Conservation (phyloP, 2,888 invertebrate species). For the Ommatoiulus sabulosus region DNA sequence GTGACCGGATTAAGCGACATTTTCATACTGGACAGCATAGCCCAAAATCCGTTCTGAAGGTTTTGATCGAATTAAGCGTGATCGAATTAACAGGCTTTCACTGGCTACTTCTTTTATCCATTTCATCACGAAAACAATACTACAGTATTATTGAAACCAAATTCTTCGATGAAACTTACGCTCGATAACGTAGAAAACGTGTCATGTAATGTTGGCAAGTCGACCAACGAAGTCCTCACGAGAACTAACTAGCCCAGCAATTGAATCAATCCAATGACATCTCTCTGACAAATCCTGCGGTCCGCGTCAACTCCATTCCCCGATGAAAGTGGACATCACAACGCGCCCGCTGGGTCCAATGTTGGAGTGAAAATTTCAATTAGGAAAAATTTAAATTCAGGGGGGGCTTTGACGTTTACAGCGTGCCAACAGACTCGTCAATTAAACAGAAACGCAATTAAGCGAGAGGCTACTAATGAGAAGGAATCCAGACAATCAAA, state of each 20-base stretch:
- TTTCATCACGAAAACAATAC: too few species aligned
- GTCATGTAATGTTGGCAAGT: too few species aligned
- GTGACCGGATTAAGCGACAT: too few species aligned
- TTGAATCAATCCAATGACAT: neutral
- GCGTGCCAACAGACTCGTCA: neutral
- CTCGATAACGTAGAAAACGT: too few species aligned
- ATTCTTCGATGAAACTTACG: too few species aligned
- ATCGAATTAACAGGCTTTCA: too few species aligned
- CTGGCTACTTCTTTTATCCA: too few species aligned
- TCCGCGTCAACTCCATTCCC: neutral
- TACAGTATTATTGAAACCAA: too few species aligned
- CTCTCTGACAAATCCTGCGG: neutral
- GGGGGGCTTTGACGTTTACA: neutral
- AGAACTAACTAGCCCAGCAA: neutral
- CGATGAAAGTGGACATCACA: neutral
- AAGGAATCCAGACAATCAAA: conserved; percentile 41
- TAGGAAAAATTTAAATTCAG: neutral
- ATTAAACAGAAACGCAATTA: conserved; percentile 20
- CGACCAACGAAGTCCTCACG: too few species aligned
- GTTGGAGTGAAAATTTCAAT: neutral
- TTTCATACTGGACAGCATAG: too few species aligned
- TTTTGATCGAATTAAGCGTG: too few species aligned
- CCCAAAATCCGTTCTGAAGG: too few species aligned
- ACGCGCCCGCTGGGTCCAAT: neutral
- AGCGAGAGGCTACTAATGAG: conserved; percentile 5